These are phyloP conservation scores for Sesia bembeciformis DNA, from an alignment of 2,888 invertebrate species.

Conservation along the genomic window DNA sequence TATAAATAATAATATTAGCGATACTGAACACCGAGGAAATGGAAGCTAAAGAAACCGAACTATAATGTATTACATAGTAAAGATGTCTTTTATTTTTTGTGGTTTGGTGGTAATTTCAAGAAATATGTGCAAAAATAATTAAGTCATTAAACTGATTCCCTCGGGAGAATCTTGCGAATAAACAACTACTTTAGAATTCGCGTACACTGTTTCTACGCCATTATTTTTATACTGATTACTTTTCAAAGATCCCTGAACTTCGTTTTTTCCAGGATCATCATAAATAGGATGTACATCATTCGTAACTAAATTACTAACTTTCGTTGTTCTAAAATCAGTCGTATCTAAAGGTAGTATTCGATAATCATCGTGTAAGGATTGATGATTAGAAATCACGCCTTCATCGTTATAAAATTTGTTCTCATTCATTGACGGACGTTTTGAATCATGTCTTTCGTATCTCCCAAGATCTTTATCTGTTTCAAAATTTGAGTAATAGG, in stretches of 20 bases:
- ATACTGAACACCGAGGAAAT: too few relatives aligned
- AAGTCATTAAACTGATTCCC: constrained; percentile 1
- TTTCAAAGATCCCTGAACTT: background rate
- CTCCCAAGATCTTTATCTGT: background rate
- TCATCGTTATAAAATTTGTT: too few relatives aligned
- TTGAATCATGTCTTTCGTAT: background rate
- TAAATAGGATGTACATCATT: background rate
- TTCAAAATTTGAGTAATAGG: background rate
- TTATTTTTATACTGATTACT: background rate
- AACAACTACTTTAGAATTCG: constrained; percentile 41
- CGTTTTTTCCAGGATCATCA: background rate
- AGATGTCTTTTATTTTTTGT: too few relatives aligned
- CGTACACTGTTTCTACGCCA: constrained; percentile 41
- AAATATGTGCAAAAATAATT: background rate
- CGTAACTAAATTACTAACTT: constrained; percentile 20
- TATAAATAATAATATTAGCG: too few relatives aligned
- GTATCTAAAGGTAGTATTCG: constrained; percentile 24
- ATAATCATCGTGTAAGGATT: constrained; percentile 6
- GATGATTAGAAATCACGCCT: too few relatives aligned
- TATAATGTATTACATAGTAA: too few relatives aligned
- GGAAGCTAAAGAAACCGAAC: too few relatives aligned
- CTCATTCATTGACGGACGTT: background rate
- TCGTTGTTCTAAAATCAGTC: constrained; percentile 44
- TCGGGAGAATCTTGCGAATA: background rate
- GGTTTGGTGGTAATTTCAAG: too few relatives aligned